Evolutionary conservation across 2,113 vertebrate genomes (phyloP).

Genomic region (Xiphophorus hellerii): DNA sequence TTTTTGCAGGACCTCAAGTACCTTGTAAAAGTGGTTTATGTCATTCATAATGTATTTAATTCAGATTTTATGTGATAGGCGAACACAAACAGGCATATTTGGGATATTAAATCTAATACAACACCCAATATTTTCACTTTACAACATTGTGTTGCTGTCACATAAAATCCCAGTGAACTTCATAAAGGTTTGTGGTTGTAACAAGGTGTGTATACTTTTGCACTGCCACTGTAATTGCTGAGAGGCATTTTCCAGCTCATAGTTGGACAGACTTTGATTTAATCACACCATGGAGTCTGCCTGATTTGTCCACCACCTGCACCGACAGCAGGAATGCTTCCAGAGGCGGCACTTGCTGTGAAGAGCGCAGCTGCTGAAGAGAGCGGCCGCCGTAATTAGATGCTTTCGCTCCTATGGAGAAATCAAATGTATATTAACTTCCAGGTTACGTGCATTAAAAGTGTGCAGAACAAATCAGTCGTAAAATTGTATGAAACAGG

Average conservation of each 20-base stretch:
- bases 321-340: not conserved
- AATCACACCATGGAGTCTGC: constrained; percentile 11
- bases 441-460: constrained; percentile 8
- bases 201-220: not conserved
- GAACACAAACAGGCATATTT: too few species aligned
- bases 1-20: not conserved
- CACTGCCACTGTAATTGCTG: not conserved
- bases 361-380: constrained; percentile 34
- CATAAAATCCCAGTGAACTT: not conserved
- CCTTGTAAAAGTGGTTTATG: not conserved
- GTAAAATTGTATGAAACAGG: constrained; percentile 52
- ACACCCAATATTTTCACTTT: not conserved
- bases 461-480: constrained; percentile 42
- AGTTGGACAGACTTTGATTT: constrained; percentile 31
- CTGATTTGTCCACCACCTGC: constrained; percentile 20
- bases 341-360: constrained; percentile 6
- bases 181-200: not conserved
- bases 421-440: constrained; percentile 20
- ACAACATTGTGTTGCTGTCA: not conserved
- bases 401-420: constrained; percentile 12
- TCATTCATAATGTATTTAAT: not conserved
- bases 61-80: not conserved
- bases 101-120: too few species aligned
- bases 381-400: constrained; percentile 33
- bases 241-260: not conserved